Conservation (phyloP, 1,140 invertebrate species). For the Anastatus disparis region DNA sequence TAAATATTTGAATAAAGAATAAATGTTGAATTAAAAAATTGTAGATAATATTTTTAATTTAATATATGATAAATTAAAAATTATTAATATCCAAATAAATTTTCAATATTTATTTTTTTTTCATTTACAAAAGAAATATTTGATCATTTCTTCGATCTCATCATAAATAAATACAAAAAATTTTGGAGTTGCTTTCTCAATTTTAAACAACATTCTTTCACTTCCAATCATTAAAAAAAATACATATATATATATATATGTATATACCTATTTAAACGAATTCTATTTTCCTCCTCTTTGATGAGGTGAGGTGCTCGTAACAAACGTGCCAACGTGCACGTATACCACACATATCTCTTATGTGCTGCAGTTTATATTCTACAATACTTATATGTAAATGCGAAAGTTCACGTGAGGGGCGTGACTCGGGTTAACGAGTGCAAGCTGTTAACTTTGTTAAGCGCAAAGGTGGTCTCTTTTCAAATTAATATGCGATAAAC, state of each 20-base stretch:
- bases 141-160: not conserved
- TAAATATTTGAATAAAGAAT: too few species aligned
- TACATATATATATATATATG: too few species aligned
- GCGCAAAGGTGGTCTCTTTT: slow-evolving; percentile 7
- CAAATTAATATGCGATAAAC: slow-evolving; percentile 37
- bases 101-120: not conserved
- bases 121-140: not conserved
- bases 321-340: not conserved
- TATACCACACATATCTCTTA: slow-evolving; percentile 4
- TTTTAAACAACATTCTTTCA: too few species aligned
- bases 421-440: slow-evolving; percentile 34
- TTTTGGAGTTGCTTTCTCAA: too few species aligned
- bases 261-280: too few species aligned
- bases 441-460: slow-evolving; percentile 26
- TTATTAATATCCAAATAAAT: not conserved
- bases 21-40: too few species aligned
- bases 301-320: not conserved
- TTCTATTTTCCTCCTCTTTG: not conserved
- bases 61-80: not conserved
- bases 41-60: not conserved
- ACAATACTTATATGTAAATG: slow-evolving; percentile 26
- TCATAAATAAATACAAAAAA: not conserved
- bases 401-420: slow-evolving; percentile 35
- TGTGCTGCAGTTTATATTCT: too few species aligned
- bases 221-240: too few species aligned